Percentiles rank a stretch among this genome's conserved stretches.
Evolutionary conservation across 2,113 vertebrate species (phyloP).

Genomic region (Sturnus vulgaris): DNA sequence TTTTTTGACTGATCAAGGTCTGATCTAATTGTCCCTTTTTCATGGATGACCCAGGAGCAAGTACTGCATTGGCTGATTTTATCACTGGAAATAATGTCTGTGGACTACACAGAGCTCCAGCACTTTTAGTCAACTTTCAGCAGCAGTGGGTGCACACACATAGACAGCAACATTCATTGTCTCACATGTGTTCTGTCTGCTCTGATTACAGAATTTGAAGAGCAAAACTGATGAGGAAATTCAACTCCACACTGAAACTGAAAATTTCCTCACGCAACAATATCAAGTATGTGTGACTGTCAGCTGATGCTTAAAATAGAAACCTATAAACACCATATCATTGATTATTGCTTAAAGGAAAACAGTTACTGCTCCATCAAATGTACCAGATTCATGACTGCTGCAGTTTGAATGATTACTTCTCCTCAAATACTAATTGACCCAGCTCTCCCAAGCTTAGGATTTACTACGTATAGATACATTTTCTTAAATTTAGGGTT

Average conservation of each 20-base stretch:
- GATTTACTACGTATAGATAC: not conserved
- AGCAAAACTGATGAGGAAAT: slow-evolving; percentile 74
- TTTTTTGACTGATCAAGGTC: not conserved
- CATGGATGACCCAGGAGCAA: not conserved
- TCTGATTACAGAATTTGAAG: slow-evolving; percentile 67
- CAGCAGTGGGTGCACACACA: not conserved
- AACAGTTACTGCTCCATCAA: not conserved
- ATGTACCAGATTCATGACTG: not conserved
- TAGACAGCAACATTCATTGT: too few relatives aligned
- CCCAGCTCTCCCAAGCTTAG: not conserved
- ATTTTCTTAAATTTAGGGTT: not conserved
- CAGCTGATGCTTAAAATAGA: not conserved
- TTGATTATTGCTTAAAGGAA: not conserved
- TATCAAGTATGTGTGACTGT: slow-evolving; percentile 65
- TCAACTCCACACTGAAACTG: slow-evolving; percentile 69
- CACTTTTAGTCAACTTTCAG: not conserved
- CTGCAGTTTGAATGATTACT: not conserved
- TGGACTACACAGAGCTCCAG: not conserved
- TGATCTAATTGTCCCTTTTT: not conserved
- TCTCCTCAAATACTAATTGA: not conserved
- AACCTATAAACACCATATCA: not conserved
- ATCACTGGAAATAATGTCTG: not conserved
- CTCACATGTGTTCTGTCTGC: not conserved
- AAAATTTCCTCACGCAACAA: slow-evolving; percentile 75
- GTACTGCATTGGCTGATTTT: not conserved